phyloP scores from a whole-genome alignment of 2,797 vertebrate genomes.

The Geotrypetes seraphini region DNA sequence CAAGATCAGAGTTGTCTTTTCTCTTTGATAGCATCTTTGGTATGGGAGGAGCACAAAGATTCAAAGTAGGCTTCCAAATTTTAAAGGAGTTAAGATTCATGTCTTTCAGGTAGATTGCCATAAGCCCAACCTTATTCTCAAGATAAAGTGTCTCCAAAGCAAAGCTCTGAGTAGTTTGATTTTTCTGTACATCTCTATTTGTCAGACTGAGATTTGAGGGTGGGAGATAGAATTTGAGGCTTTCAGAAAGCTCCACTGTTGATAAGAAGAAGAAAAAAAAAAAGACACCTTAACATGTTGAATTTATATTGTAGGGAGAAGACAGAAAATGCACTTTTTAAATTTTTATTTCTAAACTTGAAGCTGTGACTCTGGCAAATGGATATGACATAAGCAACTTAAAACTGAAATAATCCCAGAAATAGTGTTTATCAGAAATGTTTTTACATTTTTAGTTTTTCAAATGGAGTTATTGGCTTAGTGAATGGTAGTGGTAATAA shows the following conservation, averaged over 20 bases:
- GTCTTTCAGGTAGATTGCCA: conserved; percentile 17
- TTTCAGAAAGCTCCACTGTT: conserved; percentile 30
- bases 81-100: too few species aligned
- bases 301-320: conserved; percentile 28
- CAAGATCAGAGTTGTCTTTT: too few species aligned
- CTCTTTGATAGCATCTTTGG: conserved; percentile 9
- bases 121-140: conserved; percentile 21
- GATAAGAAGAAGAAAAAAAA: too few species aligned
- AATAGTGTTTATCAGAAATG: too few species aligned
- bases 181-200: conserved; percentile 33
- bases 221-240: too few species aligned
- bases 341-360: conserved; percentile 25
- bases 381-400: conserved; percentile 24
- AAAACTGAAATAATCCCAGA: conserved; percentile 13
- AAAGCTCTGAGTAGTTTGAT: conserved; percentile 2
- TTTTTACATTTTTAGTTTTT: too few species aligned
- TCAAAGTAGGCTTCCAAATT: background rate
- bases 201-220: too few species aligned
- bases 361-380: conserved; percentile 26
- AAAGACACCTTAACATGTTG: too few species aligned
- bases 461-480: too few species aligned
- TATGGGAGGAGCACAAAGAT: conserved; percentile 5
- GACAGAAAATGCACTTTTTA: too few species aligned
- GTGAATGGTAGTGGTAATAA: too few species aligned
- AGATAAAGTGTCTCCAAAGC: conserved; percentile 15